Base-by-base conservation (phyloP, 2,113 vertebrate species). In the Sceloporus undulatus region DNA sequence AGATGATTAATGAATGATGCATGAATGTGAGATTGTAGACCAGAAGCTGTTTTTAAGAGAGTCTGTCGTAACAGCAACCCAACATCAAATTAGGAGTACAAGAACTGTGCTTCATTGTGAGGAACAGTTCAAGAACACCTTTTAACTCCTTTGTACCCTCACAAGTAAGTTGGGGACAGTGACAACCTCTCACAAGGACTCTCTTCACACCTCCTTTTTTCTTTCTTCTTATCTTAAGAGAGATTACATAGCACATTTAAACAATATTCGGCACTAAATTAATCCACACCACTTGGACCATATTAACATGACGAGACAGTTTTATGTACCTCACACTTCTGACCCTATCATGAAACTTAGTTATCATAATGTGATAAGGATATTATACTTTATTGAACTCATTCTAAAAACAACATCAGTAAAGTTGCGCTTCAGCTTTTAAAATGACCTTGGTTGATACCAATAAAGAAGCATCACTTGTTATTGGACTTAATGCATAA, bases 271-370 rank as follows among this genome's bases (percentile, higher is more conserved):
- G 88, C 94, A 95, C 94, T 94, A 95, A 96, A 94, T 91, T 96
- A 86, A 94, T 93, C 92, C 94, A 94, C 95, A 91, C 93, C 93
- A 91, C 92, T 94, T 91, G 91, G 94, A 91, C 92, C 92, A 38
- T 48, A 92, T 75, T 95, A 96, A 94, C 84, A 85, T 25, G 89
- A 87, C 73, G 77, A 86, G 82, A 90, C 96, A 95, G 97, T 95
- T 96, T 97, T 97, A 96, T 97, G 95, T 97, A 97, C 90, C 90
- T 96, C 95, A 96, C 97, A 96, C 97, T 88, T 97, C 95, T 92
- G 94, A 95, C 93, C 75, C 94, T 96, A 95, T 96, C 96, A 91
- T 90, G 93, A 95, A 96, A 94, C 91, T 90, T 93, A 94, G 93
- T 93, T 93, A 92, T 91, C 92, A 89, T 92, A 93, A 92, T 90